phyloP scores from a whole-genome alignment of 2,888 invertebrate genomes.

The Pammene fasciana region DNA sequence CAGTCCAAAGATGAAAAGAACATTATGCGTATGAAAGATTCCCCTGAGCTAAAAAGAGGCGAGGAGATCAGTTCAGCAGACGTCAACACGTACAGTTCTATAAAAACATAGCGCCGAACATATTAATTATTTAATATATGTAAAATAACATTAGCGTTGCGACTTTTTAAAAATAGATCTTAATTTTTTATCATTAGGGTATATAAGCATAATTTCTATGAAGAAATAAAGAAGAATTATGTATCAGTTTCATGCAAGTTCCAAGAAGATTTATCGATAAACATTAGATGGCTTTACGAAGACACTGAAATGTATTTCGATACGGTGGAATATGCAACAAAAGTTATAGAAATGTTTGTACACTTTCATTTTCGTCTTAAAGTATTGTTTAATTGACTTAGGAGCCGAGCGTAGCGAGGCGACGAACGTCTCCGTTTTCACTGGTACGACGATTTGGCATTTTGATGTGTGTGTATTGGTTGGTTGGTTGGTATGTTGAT shows the following conservation, averaged over 20 bases:
- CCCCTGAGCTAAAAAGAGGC: background rate
- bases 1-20: constrained; percentile 52
- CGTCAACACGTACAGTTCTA: background rate
- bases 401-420: too few relatives aligned
- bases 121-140: too few relatives aligned
- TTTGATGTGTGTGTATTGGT: too few relatives aligned
- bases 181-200: constrained; percentile 6
- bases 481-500: too few relatives aligned
- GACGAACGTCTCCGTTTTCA: too few relatives aligned
- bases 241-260: background rate
- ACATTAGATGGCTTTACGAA: background rate
- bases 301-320: constrained; percentile 8
- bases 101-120: background rate
- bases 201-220: constrained; percentile 16
- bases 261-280: background rate
- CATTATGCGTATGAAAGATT: background rate
- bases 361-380: background rate
- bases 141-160: background rate
- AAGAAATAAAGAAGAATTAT: background rate
- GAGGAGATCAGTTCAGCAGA: constrained; percentile 4
- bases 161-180: background rate
- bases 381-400: too few relatives aligned
- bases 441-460: too few relatives aligned
- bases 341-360: background rate
- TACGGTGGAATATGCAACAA: constrained; percentile 1